A percentile compares a stretch with the other conserved stretches of the same genome.
Conservation (phyloP, 2,113 vertebrate genomes). For the Labeo catla region DNA sequence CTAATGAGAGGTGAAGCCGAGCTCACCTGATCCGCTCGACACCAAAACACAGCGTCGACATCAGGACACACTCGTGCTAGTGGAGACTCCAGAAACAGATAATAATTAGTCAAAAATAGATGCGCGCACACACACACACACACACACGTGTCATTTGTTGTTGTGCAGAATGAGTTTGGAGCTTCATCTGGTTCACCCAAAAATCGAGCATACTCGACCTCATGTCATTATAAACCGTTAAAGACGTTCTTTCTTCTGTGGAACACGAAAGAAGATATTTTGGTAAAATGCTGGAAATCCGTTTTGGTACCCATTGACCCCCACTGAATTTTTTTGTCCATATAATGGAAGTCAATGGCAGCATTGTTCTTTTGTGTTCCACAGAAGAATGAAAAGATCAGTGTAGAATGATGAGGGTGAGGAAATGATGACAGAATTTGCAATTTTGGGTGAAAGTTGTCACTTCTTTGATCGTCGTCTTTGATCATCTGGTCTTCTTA, state of each 20-base stretch:
- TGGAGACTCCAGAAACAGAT: neutral
- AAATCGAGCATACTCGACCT: neutral
- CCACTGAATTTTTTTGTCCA: neutral
- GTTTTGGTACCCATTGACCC: neutral
- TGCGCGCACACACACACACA: constrained; percentile 18
- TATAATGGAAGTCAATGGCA: neutral
- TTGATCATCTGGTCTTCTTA: too few species aligned
- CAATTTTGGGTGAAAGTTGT: too few species aligned
- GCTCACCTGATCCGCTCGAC: constrained; percentile 9
- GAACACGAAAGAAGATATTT: neutral
- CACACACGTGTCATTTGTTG: neutral
- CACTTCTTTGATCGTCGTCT: too few species aligned
- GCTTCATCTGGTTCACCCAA: neutral
- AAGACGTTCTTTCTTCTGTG: neutral
- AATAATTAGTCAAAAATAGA: neutral
- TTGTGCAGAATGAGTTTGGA: neutral
- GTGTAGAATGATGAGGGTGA: too few species aligned
- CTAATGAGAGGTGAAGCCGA: constrained; percentile 36
- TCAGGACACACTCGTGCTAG: neutral
- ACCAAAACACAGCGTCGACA: neutral
- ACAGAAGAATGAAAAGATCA: neutral
- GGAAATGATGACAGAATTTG: too few species aligned
- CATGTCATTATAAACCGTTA: neutral
- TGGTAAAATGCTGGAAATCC: neutral
- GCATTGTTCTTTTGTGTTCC: too few species aligned